phyloP scores from a whole-genome alignment of 2,888 invertebrate species.

The Sussaba pulchella region DNA sequence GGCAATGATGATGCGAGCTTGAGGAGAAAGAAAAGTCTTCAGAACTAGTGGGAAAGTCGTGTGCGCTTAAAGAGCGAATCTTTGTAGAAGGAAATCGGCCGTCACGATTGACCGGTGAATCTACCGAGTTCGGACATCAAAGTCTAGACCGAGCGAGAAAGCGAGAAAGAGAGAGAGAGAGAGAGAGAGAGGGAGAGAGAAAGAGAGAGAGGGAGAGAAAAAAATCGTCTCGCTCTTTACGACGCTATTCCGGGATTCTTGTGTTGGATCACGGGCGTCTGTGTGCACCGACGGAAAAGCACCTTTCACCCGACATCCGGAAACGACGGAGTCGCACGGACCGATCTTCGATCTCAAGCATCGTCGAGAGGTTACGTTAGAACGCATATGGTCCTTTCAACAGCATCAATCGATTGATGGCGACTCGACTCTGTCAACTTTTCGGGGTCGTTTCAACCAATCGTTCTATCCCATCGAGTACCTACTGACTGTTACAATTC shows the following conservation, averaged over 20 bases:
- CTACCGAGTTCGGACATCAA: slow-evolving; percentile 68
- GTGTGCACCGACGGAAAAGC: slow-evolving; percentile 48
- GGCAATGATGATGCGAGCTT: slow-evolving; percentile 53
- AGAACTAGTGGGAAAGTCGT: neutral
- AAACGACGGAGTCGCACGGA: slow-evolving; percentile 30
- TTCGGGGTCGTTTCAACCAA: neutral
- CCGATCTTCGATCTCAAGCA: neutral
- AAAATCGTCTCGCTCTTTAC: slow-evolving; percentile 66
- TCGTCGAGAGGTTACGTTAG: neutral
- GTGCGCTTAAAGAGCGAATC: slow-evolving; percentile 78
- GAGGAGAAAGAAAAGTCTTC: slow-evolving; percentile 52
- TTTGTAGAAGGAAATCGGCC: slow-evolving; percentile 81
- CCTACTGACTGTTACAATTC: no score
- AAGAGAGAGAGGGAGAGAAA: no score
- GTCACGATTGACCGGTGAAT: slow-evolving; percentile 75
- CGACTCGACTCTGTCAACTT: no score
- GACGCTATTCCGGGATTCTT: slow-evolving; percentile 73
- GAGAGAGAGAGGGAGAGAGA: no score
- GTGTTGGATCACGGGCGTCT: slow-evolving; percentile 63
- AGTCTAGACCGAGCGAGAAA: neutral
- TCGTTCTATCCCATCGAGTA: no score
- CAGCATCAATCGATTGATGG: no score
- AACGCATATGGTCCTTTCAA: no score
- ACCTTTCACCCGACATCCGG: slow-evolving; percentile 60
- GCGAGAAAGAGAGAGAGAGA: neutral